A percentile compares a stretch with the other conserved stretches of the same genome.
Conservation (phyloP, 92 coral and sea anemone species). For the Heteractis magnifica region DNA sequence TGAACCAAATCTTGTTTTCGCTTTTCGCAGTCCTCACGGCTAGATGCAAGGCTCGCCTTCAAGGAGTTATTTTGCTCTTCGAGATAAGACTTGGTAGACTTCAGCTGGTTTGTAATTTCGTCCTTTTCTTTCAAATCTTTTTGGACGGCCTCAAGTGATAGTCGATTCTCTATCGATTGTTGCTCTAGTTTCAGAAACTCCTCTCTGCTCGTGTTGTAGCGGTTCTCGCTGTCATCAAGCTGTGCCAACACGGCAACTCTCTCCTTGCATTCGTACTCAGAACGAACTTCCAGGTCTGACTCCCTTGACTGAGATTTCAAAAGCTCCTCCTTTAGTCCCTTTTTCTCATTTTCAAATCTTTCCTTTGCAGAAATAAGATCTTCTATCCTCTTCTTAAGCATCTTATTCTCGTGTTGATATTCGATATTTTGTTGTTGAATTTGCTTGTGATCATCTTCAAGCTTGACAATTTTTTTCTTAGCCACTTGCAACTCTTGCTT, state of each 20-base stretch:
- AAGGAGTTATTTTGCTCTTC: conserved; percentile 83
- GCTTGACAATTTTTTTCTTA: conserved; percentile 68
- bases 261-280: conserved; percentile 91
- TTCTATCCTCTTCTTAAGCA: conserved; percentile 72
- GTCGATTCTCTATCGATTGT: conserved; percentile 75
- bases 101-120: conserved; percentile 65
- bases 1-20: conserved; percentile 81
- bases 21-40: conserved; percentile 83
- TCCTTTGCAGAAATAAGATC: conserved; percentile 73
- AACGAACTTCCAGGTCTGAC: conserved; percentile 89
- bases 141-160: conserved; percentile 60
- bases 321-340: conserved; percentile 69
- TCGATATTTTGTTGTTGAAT: conserved; percentile 87
- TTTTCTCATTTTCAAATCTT: conserved; percentile 77
- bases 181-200: conserved; percentile 87
- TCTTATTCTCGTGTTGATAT: conserved; percentile 78
- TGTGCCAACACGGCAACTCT: conserved; percentile 80
- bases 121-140: conserved; percentile 85
- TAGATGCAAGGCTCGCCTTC: conserved; percentile 64
- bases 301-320: conserved; percentile 63
- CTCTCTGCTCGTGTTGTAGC: conserved; percentile 70
- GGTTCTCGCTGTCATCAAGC: conserved; percentile 73
- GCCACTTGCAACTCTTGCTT: conserved; percentile 79
- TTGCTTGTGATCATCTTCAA: conserved; percentile 79
- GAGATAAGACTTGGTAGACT: conserved; percentile 73